phyloP scores from a whole-genome alignment of 2,888 invertebrate genomes.

The Ceramica pisi region DNA sequence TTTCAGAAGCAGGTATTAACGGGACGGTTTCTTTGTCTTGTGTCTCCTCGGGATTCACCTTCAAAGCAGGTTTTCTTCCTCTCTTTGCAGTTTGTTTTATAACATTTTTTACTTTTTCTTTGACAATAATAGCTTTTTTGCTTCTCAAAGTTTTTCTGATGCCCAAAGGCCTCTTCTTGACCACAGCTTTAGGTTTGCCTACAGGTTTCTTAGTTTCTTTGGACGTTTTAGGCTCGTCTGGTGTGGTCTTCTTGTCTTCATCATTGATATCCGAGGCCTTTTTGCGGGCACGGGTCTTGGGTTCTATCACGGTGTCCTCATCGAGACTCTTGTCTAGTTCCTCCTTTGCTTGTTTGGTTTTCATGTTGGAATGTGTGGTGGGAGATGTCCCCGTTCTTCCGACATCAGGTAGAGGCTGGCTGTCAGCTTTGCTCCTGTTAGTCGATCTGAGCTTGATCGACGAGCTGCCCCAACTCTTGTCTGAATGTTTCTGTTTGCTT shows the following conservation, averaged over 20 bases:
- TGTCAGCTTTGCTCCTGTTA: slow-evolving; percentile 72
- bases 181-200: slow-evolving; percentile 83
- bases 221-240: slow-evolving; percentile 87
- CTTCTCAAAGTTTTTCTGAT: slow-evolving; percentile 86
- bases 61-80: slow-evolving; percentile 82
- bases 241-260: slow-evolving; percentile 83
- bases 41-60: slow-evolving; percentile 78
- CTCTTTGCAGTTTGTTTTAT: slow-evolving; percentile 80
- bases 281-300: slow-evolving; percentile 88
- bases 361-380: slow-evolving; percentile 90
- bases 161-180: slow-evolving; percentile 86
- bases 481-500: slow-evolving; percentile 47
- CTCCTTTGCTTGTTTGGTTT: slow-evolving; percentile 88
- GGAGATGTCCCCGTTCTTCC: slow-evolving; percentile 85
- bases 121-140: slow-evolving; percentile 81
- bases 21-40: slow-evolving; percentile 83
- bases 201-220: slow-evolving; percentile 84
- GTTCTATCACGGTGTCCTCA: slow-evolving; percentile 85
- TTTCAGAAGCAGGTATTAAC: slow-evolving; percentile 85
- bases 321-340: slow-evolving; percentile 86
- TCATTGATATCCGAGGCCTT: slow-evolving; percentile 85
- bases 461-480: slow-evolving; percentile 60
- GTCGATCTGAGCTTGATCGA: slow-evolving; percentile 73
- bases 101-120: slow-evolving; percentile 83
- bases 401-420: slow-evolving; percentile 86